Conservation (phyloP, 1,140 invertebrate genomes). For the Penaeus indicus region DNA sequence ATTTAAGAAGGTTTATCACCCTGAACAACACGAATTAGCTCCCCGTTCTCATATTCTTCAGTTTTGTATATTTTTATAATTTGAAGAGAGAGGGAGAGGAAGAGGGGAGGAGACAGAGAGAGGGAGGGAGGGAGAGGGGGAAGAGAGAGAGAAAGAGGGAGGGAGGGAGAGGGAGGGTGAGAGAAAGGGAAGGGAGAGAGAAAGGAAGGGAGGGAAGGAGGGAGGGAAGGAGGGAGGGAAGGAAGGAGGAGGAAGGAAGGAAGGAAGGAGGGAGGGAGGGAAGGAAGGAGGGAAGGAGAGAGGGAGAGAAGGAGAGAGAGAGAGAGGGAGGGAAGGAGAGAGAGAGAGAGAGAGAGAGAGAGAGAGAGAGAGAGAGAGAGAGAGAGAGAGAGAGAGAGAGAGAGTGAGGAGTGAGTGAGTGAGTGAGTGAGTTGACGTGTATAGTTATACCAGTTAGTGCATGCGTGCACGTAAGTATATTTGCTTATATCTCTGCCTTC, state of each 20-base stretch:
- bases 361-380: background rate
- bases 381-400: background rate
- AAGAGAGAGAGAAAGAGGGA: slow-evolving; percentile 13
- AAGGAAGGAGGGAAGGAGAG: too few species aligned
- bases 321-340: background rate
- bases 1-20: too few species aligned
- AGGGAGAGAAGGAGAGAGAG: too few species aligned
- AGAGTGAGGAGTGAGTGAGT: background rate
- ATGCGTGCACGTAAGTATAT: background rate
- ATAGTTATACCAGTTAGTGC: background rate
- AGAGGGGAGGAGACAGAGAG: too few species aligned
- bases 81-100: too few species aligned
- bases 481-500: background rate
- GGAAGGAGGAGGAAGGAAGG: too few species aligned
- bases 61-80: too few species aligned
- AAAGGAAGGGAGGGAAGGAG: background rate
- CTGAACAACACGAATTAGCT: too few species aligned
- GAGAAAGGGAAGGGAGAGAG: background rate
- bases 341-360: background rate
- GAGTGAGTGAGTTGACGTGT: background rate
- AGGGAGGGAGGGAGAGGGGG: too few species aligned
- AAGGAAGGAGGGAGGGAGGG: too few species aligned
- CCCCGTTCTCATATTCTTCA: too few species aligned
- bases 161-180: slow-evolving; percentile 5
- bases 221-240: background rate